phyloP scores from a whole-genome alignment of 2,888 invertebrate genomes.

The Drosophila falleni region DNA sequence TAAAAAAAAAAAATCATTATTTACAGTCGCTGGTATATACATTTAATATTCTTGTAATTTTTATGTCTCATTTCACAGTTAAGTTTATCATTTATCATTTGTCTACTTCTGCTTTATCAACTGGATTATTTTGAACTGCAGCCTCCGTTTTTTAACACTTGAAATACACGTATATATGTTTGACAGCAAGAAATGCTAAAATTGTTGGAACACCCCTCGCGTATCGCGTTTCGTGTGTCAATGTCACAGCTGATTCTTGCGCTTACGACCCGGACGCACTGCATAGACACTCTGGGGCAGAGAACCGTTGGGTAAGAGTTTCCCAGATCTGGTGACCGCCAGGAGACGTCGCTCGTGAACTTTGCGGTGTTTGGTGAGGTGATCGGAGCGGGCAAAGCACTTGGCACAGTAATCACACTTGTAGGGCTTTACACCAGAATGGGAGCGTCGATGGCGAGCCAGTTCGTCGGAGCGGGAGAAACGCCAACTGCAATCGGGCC shows the following conservation, averaged over 20 bases:
- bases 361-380: constrained; percentile 95
- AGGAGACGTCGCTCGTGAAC: constrained; percentile 90
- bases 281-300: constrained; percentile 79
- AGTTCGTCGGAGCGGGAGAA: constrained; percentile 98
- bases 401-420: constrained; percentile 95
- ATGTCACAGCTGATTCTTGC: constrained; percentile 79
- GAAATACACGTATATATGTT: neutral
- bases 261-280: constrained; percentile 84
- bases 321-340: constrained; percentile 81
- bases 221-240: constrained; percentile 38
- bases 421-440: constrained; percentile 97
- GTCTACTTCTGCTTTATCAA: neutral
- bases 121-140: neutral
- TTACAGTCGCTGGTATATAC: no score
- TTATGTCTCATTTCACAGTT: neutral
- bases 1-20: no score
- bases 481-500: constrained; percentile 95
- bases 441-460: constrained; percentile 96
- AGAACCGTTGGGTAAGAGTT: constrained; percentile 67
- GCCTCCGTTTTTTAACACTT: neutral
- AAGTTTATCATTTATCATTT: neutral
- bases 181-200: neutral
- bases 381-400: constrained; percentile 96
- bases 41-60: neutral
- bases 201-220: neutral